phyloP scores from a whole-genome alignment of 2,113 vertebrate genomes.

The Vidua chalybeata region DNA sequence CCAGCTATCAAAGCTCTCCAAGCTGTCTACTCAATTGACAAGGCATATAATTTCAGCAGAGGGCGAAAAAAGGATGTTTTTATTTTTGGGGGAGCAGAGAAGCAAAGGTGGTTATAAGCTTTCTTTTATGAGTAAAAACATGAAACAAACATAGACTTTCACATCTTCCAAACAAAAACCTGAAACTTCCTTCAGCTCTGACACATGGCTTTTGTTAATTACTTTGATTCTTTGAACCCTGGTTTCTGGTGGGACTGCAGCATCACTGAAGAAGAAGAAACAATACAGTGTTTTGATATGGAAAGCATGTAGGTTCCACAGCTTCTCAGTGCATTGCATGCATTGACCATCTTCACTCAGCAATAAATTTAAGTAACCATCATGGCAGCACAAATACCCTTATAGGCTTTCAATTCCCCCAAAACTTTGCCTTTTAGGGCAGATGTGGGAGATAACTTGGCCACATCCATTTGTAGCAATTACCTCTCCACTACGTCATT shows the following conservation, averaged over 20 bases:
- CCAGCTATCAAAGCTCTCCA: not conserved
- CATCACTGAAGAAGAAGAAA: not conserved
- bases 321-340: not conserved
- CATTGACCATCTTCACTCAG: not conserved
- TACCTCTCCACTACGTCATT: accelerated
- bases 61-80: not conserved
- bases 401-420: not conserved
- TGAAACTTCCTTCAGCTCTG: not conserved
- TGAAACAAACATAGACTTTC: not conserved
- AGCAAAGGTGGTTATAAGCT: not conserved
- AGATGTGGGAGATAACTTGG: not conserved
- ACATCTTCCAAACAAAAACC: not conserved
- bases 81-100: not conserved
- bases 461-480: not conserved
- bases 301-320: not conserved
- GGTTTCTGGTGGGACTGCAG: not conserved
- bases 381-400: not conserved
- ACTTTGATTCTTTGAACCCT: not conserved
- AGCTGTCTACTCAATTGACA: not conserved
- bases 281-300: not conserved
- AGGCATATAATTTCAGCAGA: not conserved
- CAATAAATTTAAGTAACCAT: not conserved
- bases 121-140: not conserved
- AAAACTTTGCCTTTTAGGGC: not conserved
- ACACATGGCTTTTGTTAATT: constrained; percentile 13